phyloP scores from a whole-genome alignment of 2,888 invertebrate species.

The Sclerodermus sp. region DNA sequence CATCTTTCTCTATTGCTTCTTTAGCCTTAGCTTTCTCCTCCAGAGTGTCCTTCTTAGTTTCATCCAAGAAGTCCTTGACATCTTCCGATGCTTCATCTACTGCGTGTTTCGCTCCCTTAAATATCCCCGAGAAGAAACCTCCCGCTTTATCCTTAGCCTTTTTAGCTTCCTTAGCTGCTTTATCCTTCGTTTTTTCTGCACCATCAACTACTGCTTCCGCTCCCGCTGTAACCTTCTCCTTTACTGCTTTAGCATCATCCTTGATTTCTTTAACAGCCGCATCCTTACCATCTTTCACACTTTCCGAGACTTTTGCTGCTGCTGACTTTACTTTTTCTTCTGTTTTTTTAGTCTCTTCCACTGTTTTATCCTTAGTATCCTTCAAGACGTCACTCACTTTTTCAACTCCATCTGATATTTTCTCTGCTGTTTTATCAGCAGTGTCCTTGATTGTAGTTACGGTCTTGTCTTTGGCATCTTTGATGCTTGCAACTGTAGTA shows the following conservation, averaged over 20 bases:
- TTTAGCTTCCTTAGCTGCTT: constrained; percentile 6
- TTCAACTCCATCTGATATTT: constrained; percentile 12
- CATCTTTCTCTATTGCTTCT: constrained; percentile 26
- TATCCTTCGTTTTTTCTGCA: too few relatives aligned
- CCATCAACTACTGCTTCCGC: constrained; percentile 6
- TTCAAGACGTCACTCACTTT: constrained; percentile 15
- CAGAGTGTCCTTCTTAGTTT: constrained; percentile 50
- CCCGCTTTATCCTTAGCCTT: constrained; percentile 26
- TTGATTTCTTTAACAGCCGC: constrained; percentile 9
- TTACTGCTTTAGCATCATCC: constrained; percentile 16
- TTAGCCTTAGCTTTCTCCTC: constrained; percentile 31
- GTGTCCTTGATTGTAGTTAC: constrained; percentile 18
- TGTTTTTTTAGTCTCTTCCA: constrained; percentile 29
- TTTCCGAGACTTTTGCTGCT: constrained; percentile 5
- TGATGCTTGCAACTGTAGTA: constrained; percentile 9
- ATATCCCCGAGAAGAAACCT: constrained; percentile 33
- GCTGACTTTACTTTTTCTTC: constrained; percentile 12
- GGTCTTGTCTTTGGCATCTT: constrained; percentile 17
- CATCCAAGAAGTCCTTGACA: constrained; percentile 26
- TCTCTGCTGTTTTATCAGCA: constrained; percentile 19
- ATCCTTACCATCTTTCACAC: constrained; percentile 13
- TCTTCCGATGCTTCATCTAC: constrained; percentile 28
- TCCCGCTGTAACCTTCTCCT: constrained; percentile 7
- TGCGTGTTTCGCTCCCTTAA: constrained; percentile 28
- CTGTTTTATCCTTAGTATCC: constrained; percentile 18